Evolutionary conservation across 2,113 vertebrate genomes (phyloP), one percentile per base, ranked within the genome.

Genomic region (Onychorhynchus coronatus): DNA sequence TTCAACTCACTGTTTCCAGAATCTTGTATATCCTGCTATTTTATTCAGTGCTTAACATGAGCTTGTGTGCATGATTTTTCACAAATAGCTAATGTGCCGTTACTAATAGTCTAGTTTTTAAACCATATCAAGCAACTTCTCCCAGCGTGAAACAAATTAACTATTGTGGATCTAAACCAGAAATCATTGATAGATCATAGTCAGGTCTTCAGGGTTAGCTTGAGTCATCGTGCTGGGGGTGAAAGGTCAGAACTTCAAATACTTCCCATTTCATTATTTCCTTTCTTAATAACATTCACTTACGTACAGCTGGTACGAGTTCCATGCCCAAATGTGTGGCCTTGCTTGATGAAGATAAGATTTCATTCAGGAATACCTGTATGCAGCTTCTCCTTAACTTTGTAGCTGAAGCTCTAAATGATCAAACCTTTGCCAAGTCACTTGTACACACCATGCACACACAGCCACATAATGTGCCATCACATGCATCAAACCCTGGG

Each of bases 211-310:
- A 90, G 93, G 92, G 92, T 93, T 92, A 91, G 93, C 61, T 74
- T 96, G 90, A 91, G 81, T 93, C 95, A 86, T 96, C 56, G 82
- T 88, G 72, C 52, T 94, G 31, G 30, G 46, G 92, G 88, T 88
- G 79, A 96, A 93, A 94, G 95, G 93, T 95, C 92, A 93, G 75
- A 96, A 97, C 96, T 95, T 97, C 95, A 97, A 96, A 96, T 91
- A 86, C 75, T 91, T 94, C 68, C 68, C 92, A 82, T 93, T 94
- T 93, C 47, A 0, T 93, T 96, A 90, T 95, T 96, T 96, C 92
- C 93, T 88, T 86, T 95, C 94, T 74, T 96, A 95, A 93, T 83
- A 96, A 81, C 61, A 49, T 74, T 84, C 7, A 0, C 88, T 93
- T 93, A 80, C 67, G 55, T 93, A 78, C 92, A 96, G 95, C 92